Evolutionary conservation across 2,113 vertebrate genomes (phyloP).

Genomic region (Trachemys scripta): DNA sequence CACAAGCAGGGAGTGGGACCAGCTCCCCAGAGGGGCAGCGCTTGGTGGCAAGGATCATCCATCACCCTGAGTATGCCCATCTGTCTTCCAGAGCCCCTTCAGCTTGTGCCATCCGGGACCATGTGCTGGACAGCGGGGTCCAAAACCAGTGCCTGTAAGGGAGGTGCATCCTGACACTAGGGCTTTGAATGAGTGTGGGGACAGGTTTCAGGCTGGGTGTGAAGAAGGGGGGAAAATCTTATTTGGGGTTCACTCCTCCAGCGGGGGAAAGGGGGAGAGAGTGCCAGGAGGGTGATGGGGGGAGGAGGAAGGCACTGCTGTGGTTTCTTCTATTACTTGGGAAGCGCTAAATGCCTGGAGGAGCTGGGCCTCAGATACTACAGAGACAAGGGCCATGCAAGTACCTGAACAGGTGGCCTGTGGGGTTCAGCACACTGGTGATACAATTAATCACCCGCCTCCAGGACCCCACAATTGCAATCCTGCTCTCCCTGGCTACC

Average conservation of each 20-base stretch:
- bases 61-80: background rate
- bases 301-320: background rate
- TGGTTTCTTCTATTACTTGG: background rate
- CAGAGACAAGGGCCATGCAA: background rate
- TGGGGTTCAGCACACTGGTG: background rate
- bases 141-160: background rate
- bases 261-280: background rate
- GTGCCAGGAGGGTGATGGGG: accelerated
- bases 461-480: background rate
- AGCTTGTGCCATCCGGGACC: background rate
- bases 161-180: background rate
- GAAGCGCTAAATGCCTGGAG: too few species aligned
- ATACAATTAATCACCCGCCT: background rate
- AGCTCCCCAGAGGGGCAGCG: background rate
- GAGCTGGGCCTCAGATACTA: too few species aligned
- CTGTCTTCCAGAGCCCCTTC: background rate
- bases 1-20: too few species aligned
- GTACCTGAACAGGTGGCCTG: background rate
- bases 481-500: too few species aligned
- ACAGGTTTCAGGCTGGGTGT: background rate
- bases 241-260: background rate
- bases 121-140: background rate
- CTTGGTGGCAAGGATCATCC: background rate
- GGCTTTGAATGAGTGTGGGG: background rate
- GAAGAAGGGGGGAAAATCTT: background rate